phyloP scores from a whole-genome alignment of 2,888 invertebrate species.

The Zeuzera pyrina region DNA sequence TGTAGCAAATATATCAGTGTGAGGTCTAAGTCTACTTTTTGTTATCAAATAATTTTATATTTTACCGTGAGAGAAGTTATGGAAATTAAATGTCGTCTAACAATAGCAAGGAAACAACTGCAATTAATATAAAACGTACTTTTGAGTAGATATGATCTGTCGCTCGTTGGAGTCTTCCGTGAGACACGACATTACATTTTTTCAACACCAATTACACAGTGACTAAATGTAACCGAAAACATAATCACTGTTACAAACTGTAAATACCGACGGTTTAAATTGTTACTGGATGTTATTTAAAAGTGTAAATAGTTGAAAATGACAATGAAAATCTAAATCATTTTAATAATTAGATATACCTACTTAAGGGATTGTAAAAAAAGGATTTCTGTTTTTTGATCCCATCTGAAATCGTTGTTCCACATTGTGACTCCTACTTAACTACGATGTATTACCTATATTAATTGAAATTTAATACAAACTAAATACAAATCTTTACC shows the following conservation, averaged over 20 bases:
- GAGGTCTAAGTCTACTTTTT: constrained; percentile 55
- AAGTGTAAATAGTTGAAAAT: too few relatives aligned
- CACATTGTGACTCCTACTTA: too few relatives aligned
- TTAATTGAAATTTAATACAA: too few relatives aligned
- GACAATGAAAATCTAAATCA: too few relatives aligned
- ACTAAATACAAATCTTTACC: too few relatives aligned
- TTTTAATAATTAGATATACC: too few relatives aligned
- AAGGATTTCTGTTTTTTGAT: too few relatives aligned
- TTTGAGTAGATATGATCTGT: constrained; percentile 55
- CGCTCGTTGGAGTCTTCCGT: constrained; percentile 40
- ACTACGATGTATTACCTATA: too few relatives aligned
- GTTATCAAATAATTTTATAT: constrained; percentile 21
- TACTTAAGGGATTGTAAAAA: too few relatives aligned
- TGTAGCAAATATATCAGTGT: constrained; percentile 37
- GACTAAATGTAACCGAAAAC: constrained; percentile 47
- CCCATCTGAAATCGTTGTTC: too few relatives aligned
- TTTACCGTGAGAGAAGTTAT: constrained; percentile 34
- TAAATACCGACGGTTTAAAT: constrained; percentile 28
- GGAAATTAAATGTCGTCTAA: constrained; percentile 55
- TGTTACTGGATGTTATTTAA: too few relatives aligned
- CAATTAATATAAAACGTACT: constrained; percentile 56
- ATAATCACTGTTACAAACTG: constrained; percentile 33
- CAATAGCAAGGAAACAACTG: constrained; percentile 39
- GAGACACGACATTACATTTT: constrained; percentile 54
- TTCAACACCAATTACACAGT: constrained; percentile 53